phyloP scores from a whole-genome alignment of 2,888 invertebrate species.

The Eristalinus sepulchralis region DNA sequence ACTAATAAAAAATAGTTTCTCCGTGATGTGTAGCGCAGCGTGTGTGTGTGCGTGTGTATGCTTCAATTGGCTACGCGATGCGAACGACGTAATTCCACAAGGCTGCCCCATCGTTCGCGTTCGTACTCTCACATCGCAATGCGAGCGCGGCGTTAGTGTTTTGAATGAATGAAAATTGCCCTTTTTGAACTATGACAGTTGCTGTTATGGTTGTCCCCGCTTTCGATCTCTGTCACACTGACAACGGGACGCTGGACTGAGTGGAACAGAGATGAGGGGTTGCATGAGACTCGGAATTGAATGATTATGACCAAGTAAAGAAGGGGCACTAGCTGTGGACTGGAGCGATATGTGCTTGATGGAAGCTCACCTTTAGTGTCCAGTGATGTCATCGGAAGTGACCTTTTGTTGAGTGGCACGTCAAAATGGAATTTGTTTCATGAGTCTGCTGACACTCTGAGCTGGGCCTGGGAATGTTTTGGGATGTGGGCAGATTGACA shows the following conservation, averaged over 20 bases:
- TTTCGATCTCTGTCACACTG: not conserved
- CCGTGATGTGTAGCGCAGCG: not conserved
- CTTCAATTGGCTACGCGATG: slow-evolving; percentile 32
- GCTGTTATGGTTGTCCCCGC: not conserved
- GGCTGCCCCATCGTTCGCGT: not conserved
- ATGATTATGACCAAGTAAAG: too few relatives aligned
- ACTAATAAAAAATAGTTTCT: slow-evolving; percentile 29
- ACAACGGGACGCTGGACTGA: not conserved
- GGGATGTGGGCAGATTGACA: too few relatives aligned
- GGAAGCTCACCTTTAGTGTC: too few relatives aligned
- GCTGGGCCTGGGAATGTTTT: too few relatives aligned
- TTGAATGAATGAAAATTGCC: slow-evolving; percentile 55
- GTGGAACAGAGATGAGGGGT: not conserved
- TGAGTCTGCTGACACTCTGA: too few relatives aligned
- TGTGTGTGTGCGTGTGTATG: not conserved
- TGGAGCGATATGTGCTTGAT: too few relatives aligned
- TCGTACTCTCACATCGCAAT: not conserved
- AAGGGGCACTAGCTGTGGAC: too few relatives aligned
- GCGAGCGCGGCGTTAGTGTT: not conserved
- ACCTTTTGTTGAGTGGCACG: too few relatives aligned
- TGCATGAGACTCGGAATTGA: too few relatives aligned
- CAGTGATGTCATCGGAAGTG: too few relatives aligned
- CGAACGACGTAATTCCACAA: not conserved
- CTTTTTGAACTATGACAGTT: slow-evolving; percentile 58
- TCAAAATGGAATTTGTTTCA: too few relatives aligned